Base-by-base conservation (phyloP, 2,113 vertebrate genomes). In the Pedionomus torquatus region DNA sequence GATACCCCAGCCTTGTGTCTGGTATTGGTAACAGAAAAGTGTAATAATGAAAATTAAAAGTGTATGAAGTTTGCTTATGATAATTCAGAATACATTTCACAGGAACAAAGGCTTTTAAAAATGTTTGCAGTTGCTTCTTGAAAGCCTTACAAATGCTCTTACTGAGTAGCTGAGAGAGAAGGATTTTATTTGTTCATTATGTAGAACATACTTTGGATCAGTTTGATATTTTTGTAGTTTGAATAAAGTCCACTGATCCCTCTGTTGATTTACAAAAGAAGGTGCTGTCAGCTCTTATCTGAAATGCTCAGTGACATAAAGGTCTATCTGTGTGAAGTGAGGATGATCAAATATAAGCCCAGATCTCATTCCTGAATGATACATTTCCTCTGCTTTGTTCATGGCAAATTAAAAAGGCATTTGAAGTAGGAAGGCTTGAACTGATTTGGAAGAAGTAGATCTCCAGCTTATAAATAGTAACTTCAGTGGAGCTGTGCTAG, bases 271-370 rank as follows among this genome's bases (percentile, higher is more conserved):
- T 87, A 61, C 17, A 26, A 3, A 84, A 70, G 57, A 58, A 64
- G 85, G 63, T 70, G 33, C 37, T 92, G 65, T 68, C 65, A 90
- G 25, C 35, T 89, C 31, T 79, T 52, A 46, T 33, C 49, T 65
- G 20, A 78, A 91, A 69, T 52, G 30, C 41, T 61, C 9, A 9
- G 3, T 74, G 68, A 52, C 69, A 11, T 7, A 81, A 93, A 83
- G 25, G 43, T 75, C 37, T 55, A 12, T 66, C 30, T 76, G 4
- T 48, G n/a, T 35, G 70, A 84, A 58, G 15, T 13, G 49, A 75
- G 92, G 87, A 85, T 85, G 35, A 87, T 92, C 70, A 88, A 94
- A 86, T 78, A 31, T 39, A 94, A 87, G 21, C 31, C 28, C 31
- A 84, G 55, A 30, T 55, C 61, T 93, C 63, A 44, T 93, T 83